These are phyloP conservation scores for Electrona antarctica DNA, from an alignment of 2,113 vertebrate species.

Conservation along the genomic window DNA sequence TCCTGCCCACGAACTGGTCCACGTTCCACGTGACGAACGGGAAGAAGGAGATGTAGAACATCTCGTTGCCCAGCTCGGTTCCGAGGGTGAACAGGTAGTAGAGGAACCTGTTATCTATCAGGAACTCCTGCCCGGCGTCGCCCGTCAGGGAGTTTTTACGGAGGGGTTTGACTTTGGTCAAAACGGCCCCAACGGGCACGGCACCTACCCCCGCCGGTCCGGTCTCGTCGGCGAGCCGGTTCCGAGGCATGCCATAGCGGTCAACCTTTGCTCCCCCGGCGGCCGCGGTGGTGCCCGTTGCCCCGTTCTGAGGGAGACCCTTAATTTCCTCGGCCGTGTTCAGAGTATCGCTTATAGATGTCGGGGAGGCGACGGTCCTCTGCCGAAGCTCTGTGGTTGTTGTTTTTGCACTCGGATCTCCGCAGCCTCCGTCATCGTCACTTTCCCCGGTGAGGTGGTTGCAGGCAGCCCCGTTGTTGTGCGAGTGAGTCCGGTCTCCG, in stretches of 20 bases:
- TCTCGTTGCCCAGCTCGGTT: slow-evolving; percentile 95
- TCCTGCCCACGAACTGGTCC: slow-evolving; percentile 86
- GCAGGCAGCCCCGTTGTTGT: slow-evolving; percentile 66
- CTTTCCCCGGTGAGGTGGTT: slow-evolving; percentile 10
- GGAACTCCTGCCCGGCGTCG: slow-evolving; percentile 84
- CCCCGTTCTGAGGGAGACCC: slow-evolving; percentile 70
- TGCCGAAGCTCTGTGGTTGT: slow-evolving; percentile 1
- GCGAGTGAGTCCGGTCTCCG: slow-evolving; percentile 35
- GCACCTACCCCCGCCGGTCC: background rate
- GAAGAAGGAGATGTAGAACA: slow-evolving; percentile 95
- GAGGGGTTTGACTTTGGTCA: slow-evolving; percentile 64
- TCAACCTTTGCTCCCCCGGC: slow-evolving; percentile 15
- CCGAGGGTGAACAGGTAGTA: slow-evolving; percentile 92
- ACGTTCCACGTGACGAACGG: slow-evolving; percentile 94
- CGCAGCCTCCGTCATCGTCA: background rate
- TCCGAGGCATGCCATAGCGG: background rate
- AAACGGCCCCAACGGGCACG: background rate
- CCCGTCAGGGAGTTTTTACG: slow-evolving; percentile 92
- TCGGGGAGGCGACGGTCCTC: slow-evolving; percentile 2
- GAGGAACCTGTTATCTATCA: slow-evolving; percentile 83
- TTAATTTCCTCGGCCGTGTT: slow-evolving; percentile 45
- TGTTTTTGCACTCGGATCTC: background rate
- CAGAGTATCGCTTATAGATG: background rate
- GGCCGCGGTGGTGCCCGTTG: slow-evolving; percentile 24
- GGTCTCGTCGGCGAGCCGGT: background rate